Percentiles rank a stretch among this genome's conserved stretches.
Evolutionary conservation across 2,113 vertebrate species (phyloP).

Genomic region (Thunnus thynnus): DNA sequence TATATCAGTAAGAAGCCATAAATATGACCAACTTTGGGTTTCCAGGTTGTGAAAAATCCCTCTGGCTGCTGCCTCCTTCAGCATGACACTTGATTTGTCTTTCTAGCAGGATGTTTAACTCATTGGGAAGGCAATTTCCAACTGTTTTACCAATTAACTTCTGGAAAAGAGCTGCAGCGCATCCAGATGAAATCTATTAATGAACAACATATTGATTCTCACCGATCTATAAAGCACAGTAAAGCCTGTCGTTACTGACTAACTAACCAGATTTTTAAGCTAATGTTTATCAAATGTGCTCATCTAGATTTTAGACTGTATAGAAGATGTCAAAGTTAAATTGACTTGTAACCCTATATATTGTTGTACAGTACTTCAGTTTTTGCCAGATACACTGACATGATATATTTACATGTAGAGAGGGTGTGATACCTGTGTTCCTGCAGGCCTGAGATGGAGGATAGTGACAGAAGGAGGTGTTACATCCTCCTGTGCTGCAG

Average conservation of each 20-base stretch:
- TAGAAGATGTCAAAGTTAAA: not conserved
- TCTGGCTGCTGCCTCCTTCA: too few species aligned
- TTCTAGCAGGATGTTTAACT: too few species aligned
- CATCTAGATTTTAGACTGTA: not conserved
- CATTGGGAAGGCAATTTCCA: too few species aligned
- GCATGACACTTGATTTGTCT: too few species aligned
- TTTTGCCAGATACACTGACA: slow-evolving; percentile 1
- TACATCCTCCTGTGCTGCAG: slow-evolving; percentile 32
- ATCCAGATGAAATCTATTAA: not conserved
- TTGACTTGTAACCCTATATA: not conserved
- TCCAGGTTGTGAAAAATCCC: too few species aligned
- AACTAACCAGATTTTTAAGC: too few species aligned
- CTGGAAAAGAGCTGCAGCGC: not conserved
- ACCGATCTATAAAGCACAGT: not conserved
- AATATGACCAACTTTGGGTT: too few species aligned
- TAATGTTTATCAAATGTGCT: not conserved
- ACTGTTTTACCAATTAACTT: too few species aligned
- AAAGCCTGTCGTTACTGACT: not conserved
- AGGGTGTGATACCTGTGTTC: slow-evolving; percentile 23
- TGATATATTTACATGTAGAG: not conserved
- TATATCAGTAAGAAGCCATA: too few species aligned
- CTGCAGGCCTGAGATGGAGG: slow-evolving; percentile 11
- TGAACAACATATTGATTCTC: not conserved
- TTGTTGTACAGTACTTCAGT: not conserved
- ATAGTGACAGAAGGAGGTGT: slow-evolving; percentile 45